These are phyloP conservation scores for Cordylochernes scorpioides DNA, from an alignment of 2,888 invertebrate genomes.

Conservation along the genomic window DNA sequence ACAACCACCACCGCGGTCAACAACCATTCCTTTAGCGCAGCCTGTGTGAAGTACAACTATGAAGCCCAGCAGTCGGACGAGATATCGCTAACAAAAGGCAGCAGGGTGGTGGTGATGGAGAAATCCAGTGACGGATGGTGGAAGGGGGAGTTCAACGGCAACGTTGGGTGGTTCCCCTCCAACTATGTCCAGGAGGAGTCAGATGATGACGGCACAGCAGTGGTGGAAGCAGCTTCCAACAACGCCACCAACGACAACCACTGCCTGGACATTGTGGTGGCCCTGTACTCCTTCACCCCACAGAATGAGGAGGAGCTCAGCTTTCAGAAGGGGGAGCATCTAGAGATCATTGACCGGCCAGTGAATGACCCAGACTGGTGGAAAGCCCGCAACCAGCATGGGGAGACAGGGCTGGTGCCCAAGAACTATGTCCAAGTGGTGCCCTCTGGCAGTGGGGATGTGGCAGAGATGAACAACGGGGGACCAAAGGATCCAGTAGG, in stretches of 20 bases:
- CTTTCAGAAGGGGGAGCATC: conserved; percentile 81
- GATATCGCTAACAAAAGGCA: conserved; percentile 73
- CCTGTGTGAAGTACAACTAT: conserved; percentile 57
- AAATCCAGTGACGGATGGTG: conserved; percentile 99
- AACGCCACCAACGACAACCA: conserved; percentile 6
- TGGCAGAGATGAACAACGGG: conserved; percentile 5
- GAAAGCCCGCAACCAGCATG: conserved; percentile 72
- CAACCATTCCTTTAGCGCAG: conserved; percentile 11
- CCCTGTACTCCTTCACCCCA: conserved; percentile 43
- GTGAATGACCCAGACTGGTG: conserved; percentile 96
- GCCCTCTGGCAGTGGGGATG: conserved; percentile 5
- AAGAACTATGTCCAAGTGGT: conserved; percentile 61
- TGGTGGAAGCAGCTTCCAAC: conserved; percentile 5
- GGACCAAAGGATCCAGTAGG: conserved; percentile 8
- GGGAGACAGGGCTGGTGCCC: conserved; percentile 79
- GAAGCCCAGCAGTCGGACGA: conserved; percentile 83
- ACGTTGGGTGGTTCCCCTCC: conserved; percentile 81
- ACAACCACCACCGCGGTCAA: conserved; percentile 6
- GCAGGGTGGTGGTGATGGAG: conserved; percentile 73
- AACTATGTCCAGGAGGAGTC: conserved; percentile 41
- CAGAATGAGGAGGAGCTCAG: conserved; percentile 85
- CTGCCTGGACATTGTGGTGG: conserved; percentile 63
- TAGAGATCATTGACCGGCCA: conserved; percentile 86
- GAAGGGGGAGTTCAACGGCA: conserved; percentile 39
- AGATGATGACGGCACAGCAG: too few species aligned